phyloP scores from a whole-genome alignment of 2,797 vertebrate genomes.

The Chrysocyon brachyurus region DNA sequence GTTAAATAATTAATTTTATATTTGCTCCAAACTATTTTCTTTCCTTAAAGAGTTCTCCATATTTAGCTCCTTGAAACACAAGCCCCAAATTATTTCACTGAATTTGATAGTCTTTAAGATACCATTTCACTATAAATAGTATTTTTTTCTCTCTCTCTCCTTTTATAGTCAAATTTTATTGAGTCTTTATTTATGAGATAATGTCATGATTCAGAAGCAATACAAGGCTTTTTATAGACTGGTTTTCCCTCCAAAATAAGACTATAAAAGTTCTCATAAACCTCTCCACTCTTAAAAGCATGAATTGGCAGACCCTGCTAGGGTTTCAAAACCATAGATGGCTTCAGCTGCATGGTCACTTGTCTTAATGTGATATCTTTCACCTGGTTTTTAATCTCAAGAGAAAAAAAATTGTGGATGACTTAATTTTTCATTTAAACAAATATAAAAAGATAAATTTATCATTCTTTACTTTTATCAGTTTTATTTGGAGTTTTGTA shows the following conservation, averaged over 20 bases:
- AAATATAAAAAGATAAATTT: constrained; percentile 48
- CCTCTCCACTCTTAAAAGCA: constrained; percentile 53
- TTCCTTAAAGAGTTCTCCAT: neutral
- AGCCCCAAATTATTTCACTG: neutral
- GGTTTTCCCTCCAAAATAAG: constrained; percentile 18
- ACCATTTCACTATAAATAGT: constrained; percentile 10
- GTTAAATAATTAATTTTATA: constrained; percentile 29
- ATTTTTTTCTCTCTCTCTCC: neutral
- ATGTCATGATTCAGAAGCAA: constrained; percentile 38
- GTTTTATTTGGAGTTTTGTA: constrained; percentile 16
- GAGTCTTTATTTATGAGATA: constrained; percentile 64
- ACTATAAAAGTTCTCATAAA: constrained; percentile 62
- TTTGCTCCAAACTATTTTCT: neutral
- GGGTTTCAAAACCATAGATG: neutral
- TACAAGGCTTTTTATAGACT: constrained; percentile 19
- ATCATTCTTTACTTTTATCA: neutral
- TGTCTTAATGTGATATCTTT: neutral
- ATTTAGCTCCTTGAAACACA: constrained; percentile 27
- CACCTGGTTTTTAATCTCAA: constrained; percentile 9
- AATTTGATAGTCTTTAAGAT: constrained; percentile 36
- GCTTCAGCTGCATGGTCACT: neutral
- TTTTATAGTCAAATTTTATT: constrained; percentile 58
- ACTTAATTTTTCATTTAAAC: constrained; percentile 33
- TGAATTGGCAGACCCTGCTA: neutral
- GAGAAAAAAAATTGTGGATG: neutral